A percentile compares a stretch with the other conserved stretches of the same genome.
These are phyloP conservation scores for Drosophila subpulchrella DNA, from an alignment of 1,140 invertebrate genomes.

Conservation along the genomic window DNA sequence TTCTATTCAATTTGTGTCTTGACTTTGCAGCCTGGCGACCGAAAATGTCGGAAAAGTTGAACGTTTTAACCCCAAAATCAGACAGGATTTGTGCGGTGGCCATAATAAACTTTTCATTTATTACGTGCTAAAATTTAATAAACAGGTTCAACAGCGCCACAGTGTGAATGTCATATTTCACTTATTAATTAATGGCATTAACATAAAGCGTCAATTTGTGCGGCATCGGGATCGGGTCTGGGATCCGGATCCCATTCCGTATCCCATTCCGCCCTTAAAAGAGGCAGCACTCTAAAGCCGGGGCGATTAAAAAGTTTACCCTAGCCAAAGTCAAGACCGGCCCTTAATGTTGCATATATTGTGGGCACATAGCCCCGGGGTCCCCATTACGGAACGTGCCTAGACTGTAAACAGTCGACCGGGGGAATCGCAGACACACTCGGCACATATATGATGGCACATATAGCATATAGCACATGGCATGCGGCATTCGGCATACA, in stretches of 20 bases:
- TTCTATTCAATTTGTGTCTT: conserved; percentile 41
- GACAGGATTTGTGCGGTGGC: conserved; percentile 22
- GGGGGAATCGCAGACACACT: conserved; percentile 24
- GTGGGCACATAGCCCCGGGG: conserved; percentile 47
- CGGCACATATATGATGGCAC: conserved; percentile 15
- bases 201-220: conserved; percentile 78
- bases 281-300: conserved; percentile 49
- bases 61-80: conserved; percentile 11
- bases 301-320: conserved; percentile 77
- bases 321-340: conserved; percentile 46
- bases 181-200: conserved; percentile 82
- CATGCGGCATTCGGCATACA: background rate
- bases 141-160: conserved; percentile 58
- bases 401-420: conserved; percentile 63
- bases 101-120: conserved; percentile 68
- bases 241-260: background rate
- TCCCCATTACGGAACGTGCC: conserved; percentile 65
- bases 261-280: conserved; percentile 11
- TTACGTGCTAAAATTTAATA: conserved; percentile 81
- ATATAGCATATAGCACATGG: conserved; percentile 19
- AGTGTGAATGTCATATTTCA: conserved; percentile 72
- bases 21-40: conserved; percentile 6
- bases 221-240: background rate
- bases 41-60: conserved; percentile 16
- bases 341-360: conserved; percentile 67